Conservation (phyloP, 1,140 invertebrate genomes). For the Aculops lycopersici region DNA sequence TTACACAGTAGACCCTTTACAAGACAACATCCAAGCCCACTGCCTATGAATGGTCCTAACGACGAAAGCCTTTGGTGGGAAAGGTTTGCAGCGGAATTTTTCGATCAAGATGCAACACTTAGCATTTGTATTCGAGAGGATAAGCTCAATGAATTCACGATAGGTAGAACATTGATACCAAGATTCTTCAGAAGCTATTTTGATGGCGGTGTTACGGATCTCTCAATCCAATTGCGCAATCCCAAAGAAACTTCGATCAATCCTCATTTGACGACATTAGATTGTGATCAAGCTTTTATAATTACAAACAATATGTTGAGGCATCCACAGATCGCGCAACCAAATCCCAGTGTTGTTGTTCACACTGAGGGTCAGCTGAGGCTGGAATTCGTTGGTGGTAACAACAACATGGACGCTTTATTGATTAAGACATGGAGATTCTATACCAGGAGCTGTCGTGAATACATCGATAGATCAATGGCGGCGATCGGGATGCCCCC, state of each 20-base stretch:
- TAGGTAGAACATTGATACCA: constrained; percentile 83
- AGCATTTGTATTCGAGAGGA: constrained; percentile 87
- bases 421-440: constrained; percentile 99
- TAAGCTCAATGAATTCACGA: constrained; percentile 87
- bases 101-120: constrained; percentile 85
- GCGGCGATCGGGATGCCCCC: too few relatives aligned
- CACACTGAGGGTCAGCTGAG: constrained; percentile 69
- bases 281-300: constrained; percentile 90
- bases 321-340: constrained; percentile 9
- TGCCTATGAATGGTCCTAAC: neutral
- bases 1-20: constrained; percentile 48
- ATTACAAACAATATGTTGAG: constrained; percentile 60
- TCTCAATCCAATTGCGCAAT: constrained; percentile 84
- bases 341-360: constrained; percentile 11
- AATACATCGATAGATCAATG: constrained; percentile 51
- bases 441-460: constrained; percentile 59
- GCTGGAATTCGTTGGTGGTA: constrained; percentile 81
- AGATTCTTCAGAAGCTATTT: constrained; percentile 96
- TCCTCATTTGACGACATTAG: constrained; percentile 78
- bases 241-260: constrained; percentile 94
- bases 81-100: constrained; percentile 90
- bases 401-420: constrained; percentile 42
- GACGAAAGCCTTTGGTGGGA: constrained; percentile 96
- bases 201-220: constrained; percentile 83
- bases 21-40: neutral